Evolutionary conservation across 2,113 vertebrate genomes (phyloP).

Genomic region (Solenodon paradoxus): DNA sequence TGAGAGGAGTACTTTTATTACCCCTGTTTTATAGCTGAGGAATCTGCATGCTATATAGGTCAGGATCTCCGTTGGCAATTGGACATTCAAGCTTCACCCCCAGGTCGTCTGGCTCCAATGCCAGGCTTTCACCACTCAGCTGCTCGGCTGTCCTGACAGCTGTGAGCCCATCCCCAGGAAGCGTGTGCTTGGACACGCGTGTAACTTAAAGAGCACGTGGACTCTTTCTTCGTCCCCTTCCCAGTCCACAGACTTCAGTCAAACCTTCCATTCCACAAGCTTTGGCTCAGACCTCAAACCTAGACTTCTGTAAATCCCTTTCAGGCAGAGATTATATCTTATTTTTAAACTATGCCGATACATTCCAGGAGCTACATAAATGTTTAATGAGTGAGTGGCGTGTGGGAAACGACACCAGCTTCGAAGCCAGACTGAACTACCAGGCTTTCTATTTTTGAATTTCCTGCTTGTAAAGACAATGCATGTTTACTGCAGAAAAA

Average conservation of each 20-base stretch:
- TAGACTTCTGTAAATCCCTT: background rate
- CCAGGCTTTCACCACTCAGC: background rate
- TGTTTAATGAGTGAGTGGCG: background rate
- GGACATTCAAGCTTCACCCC: background rate
- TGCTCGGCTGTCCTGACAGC: background rate
- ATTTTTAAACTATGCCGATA: background rate
- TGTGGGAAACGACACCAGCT: background rate
- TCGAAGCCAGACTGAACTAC: background rate
- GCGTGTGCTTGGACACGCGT: background rate
- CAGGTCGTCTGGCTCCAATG: background rate
- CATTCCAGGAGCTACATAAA: background rate
- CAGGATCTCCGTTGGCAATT: background rate
- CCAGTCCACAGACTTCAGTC: background rate
- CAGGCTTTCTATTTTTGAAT: background rate
- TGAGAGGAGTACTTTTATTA: background rate
- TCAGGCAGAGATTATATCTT: background rate
- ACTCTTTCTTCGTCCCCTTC: background rate
- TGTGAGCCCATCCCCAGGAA: background rate
- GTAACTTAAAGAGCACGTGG: background rate
- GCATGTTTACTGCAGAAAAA: background rate
- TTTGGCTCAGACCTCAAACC: background rate
- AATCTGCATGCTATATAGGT: background rate
- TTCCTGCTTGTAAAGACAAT: constrained; percentile 1
- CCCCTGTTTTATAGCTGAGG: background rate
- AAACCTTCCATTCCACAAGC: accelerated